Evolutionary conservation across 1,140 invertebrate genomes (phyloP).

Genomic region (Triops longicaudatus): DNA sequence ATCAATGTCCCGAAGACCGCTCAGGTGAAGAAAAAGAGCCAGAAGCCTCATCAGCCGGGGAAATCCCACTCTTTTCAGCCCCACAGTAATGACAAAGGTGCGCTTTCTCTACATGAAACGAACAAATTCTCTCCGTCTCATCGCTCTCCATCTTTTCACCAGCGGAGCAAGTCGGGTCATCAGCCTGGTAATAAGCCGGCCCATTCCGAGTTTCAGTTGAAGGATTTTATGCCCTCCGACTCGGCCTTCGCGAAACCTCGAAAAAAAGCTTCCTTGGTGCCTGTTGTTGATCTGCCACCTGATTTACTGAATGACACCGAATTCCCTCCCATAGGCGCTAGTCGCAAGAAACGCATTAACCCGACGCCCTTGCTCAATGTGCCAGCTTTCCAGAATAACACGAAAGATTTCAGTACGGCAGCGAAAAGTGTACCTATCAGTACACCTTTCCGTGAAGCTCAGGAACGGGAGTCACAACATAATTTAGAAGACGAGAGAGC

Average conservation of each 20-base stretch:
- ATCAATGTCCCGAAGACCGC: neutral
- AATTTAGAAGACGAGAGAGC: slow-evolving; percentile 25
- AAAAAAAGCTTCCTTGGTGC: slow-evolving; percentile 5
- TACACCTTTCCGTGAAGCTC: slow-evolving; percentile 24
- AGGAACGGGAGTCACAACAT: neutral
- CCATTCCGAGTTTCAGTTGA: neutral
- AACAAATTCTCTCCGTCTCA: neutral
- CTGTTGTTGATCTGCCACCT: neutral
- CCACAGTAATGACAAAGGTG: neutral
- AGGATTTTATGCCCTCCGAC: neutral
- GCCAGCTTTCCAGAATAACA: neutral
- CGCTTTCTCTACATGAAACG: neutral
- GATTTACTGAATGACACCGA: neutral
- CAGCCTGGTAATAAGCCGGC: neutral
- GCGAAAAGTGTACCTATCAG: neutral
- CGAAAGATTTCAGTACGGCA: neutral
- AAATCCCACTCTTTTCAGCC: neutral
- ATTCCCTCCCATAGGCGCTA: slow-evolving; percentile 18
- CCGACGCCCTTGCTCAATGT: slow-evolving; percentile 13
- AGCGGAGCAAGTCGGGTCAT: neutral
- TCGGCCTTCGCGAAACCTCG: neutral
- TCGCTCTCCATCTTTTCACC: neutral
- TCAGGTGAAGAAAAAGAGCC: neutral
- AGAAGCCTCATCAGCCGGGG: neutral
- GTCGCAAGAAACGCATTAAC: neutral